Evolutionary conservation across 2,113 vertebrate species (phyloP).

Genomic region (Aldabrachelys gigantea): DNA sequence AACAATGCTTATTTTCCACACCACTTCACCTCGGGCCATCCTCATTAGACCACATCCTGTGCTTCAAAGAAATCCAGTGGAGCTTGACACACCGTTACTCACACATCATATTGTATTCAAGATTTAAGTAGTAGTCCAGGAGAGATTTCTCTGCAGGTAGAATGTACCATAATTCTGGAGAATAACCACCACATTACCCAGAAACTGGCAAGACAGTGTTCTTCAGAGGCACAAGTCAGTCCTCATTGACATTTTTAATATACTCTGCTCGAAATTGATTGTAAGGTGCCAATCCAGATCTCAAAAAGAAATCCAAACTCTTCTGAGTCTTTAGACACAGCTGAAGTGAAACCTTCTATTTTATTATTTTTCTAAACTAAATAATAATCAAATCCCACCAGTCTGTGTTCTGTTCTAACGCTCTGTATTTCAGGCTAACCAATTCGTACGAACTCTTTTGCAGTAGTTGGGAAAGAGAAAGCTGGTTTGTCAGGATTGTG

Average conservation of each 20-base stretch:
- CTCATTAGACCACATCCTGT: neutral
- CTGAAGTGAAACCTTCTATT: neutral
- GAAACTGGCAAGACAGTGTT: neutral
- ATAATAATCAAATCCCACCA: neutral
- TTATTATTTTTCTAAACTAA: neutral
- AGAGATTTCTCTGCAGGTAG: neutral
- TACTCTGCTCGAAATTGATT: neutral
- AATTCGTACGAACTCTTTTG: neutral
- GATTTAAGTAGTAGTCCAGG: neutral
- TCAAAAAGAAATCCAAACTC: neutral
- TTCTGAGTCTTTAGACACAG: neutral
- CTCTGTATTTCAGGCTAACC: neutral
- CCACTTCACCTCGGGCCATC: neutral
- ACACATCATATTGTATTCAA: neutral
- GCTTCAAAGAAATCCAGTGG: neutral
- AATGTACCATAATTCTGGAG: neutral
- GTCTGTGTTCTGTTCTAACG: neutral
- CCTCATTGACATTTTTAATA: neutral
- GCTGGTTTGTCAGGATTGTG: rapidly evolving
- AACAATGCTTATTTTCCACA: neutral
- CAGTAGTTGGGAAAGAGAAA: neutral
- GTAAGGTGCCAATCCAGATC: neutral
- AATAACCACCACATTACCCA: neutral
- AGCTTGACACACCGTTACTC: neutral
- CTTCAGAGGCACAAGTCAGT: neutral